Percentiles rank a stretch among this genome's conserved stretches.
phyloP scores from a whole-genome alignment of 2,888 invertebrate genomes.

The Lysandra bellargus region DNA sequence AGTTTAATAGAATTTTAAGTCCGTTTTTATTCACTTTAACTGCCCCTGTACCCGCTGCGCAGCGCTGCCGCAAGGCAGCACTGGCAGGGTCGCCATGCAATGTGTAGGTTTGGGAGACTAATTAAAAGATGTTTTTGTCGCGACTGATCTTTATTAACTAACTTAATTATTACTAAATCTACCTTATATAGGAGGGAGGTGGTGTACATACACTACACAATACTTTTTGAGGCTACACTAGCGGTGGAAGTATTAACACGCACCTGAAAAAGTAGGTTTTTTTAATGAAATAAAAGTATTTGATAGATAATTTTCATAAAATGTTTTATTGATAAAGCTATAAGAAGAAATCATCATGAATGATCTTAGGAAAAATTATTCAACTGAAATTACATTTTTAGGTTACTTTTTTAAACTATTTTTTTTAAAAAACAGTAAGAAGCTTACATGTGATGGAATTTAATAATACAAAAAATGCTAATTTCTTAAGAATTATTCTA shows the following conservation, averaged over 20 bases:
- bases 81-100: too few species aligned
- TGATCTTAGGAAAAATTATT: slow-evolving; percentile 27
- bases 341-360: slow-evolving; percentile 33
- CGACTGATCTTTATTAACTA: too few species aligned
- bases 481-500: too few species aligned
- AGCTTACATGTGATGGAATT: slow-evolving; percentile 26
- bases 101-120: too few species aligned
- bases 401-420: slow-evolving; percentile 28
- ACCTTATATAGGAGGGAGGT: too few species aligned
- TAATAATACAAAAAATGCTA: slow-evolving; percentile 1
- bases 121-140: too few species aligned
- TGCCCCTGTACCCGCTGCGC: too few species aligned
- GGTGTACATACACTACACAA: too few species aligned
- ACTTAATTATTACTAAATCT: too few species aligned
- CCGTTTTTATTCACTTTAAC: too few species aligned
- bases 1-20: too few species aligned
- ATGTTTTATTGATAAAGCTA: slow-evolving; percentile 33
- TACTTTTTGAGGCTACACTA: slow-evolving; percentile 35
- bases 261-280: slow-evolving; percentile 33
- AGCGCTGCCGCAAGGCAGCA: too few species aligned
- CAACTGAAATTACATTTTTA: slow-evolving; percentile 33
- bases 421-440: slow-evolving; percentile 19
- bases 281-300: slow-evolving; percentile 35
- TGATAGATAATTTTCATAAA: slow-evolving; percentile 32
- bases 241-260: slow-evolving; percentile 30